These are phyloP conservation scores for Ennomos erosarius DNA, from an alignment of 2,888 invertebrate genomes.

Conservation along the genomic window DNA sequence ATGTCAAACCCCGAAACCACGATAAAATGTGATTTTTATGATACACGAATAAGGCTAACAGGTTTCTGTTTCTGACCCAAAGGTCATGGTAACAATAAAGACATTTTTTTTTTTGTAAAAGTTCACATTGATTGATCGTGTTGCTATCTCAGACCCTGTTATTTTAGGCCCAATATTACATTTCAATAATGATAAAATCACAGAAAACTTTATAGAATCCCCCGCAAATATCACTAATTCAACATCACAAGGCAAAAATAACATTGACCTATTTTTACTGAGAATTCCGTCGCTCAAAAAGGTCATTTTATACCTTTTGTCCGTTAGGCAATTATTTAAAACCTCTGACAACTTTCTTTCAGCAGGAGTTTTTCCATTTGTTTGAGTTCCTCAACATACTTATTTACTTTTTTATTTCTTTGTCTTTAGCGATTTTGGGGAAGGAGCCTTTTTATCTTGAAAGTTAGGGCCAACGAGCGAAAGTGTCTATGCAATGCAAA, in stretches of 20 bases:
- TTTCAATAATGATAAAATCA: constrained; percentile 1
- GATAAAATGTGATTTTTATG: too few species aligned
- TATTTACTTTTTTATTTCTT: constrained; percentile 6
- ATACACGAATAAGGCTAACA: too few species aligned
- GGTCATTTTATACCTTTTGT: constrained; percentile 9
- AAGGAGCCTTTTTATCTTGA: constrained; percentile 15
- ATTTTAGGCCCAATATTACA: too few species aligned
- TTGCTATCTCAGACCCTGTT: too few species aligned
- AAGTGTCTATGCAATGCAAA: background rate
- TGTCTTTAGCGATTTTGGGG: background rate
- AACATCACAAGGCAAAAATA: constrained; percentile 2
- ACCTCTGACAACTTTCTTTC: constrained; percentile 6
- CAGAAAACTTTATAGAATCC: too few species aligned
- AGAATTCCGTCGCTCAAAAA: constrained; percentile 1
- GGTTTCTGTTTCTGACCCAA: too few species aligned
- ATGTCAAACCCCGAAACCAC: too few species aligned
- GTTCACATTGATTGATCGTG: too few species aligned
- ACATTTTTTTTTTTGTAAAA: too few species aligned
- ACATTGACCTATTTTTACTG: background rate
- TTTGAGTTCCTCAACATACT: constrained; percentile 1
- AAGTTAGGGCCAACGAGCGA: constrained; percentile 1
- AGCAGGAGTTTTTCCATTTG: constrained; percentile 6
- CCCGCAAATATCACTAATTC: background rate
- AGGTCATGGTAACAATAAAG: too few species aligned
- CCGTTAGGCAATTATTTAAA: constrained; percentile 14